Evolutionary conservation across 2,888 invertebrate genomes (phyloP).

Genomic region (Caenorhabditis virilis): DNA sequence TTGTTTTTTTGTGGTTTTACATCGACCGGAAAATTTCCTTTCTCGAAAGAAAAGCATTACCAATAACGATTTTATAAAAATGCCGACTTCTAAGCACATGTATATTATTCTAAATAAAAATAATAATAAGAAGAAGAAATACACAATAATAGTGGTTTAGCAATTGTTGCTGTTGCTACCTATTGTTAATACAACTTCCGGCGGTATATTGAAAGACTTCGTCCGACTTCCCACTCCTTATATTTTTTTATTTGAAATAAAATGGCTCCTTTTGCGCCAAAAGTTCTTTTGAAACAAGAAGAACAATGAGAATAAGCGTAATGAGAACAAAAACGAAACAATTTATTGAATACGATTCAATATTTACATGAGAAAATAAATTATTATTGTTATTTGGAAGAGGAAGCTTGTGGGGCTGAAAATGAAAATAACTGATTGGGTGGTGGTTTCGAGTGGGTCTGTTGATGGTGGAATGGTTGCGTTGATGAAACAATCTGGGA

Average conservation of each 20-base stretch:
- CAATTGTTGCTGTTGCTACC: constrained; percentile 11
- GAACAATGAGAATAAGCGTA: constrained; percentile 17
- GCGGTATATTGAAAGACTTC: constrained; percentile 12
- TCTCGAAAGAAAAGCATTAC: too few species aligned
- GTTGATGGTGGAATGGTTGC: constrained; percentile 5
- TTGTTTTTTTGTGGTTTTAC: too few species aligned
- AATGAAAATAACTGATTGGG: constrained; percentile 1
- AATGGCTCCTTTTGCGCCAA: not conserved
- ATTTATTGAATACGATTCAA: too few species aligned
- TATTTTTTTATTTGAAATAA: not conserved
- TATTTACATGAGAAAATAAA: too few species aligned
- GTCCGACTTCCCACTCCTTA: not conserved
- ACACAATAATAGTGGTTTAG: constrained; percentile 13
- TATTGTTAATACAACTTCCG: constrained; percentile 38
- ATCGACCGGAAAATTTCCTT: too few species aligned
- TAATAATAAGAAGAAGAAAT: constrained; percentile 7
- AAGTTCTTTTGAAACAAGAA: too few species aligned
- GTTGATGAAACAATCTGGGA: constrained; percentile 26
- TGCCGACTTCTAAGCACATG: too few species aligned
- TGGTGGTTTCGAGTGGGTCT: constrained; percentile 1
- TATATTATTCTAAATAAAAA: constrained; percentile 2
- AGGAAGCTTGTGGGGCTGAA: not conserved
- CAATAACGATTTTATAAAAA: too few species aligned
- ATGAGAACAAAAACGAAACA: too few species aligned
- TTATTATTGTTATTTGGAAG: too few species aligned